phyloP scores from a whole-genome alignment of 1,140 invertebrate genomes.

The Pemphigus obesinymphae region DNA sequence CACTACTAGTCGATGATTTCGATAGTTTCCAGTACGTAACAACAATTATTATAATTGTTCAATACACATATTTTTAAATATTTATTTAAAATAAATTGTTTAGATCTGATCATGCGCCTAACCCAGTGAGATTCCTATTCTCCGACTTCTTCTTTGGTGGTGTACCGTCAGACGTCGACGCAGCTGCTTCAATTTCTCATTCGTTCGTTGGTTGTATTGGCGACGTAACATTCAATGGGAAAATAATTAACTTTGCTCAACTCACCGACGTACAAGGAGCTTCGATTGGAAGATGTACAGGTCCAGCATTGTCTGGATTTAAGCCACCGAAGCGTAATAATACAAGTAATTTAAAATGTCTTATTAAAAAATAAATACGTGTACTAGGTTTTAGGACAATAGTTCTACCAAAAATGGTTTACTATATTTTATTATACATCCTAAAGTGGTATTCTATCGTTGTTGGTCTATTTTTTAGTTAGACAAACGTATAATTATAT shows the following conservation, averaged over 20 bases:
- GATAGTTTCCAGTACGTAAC: conserved; percentile 59
- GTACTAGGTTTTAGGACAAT: no score
- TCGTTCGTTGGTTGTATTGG: conserved; percentile 79
- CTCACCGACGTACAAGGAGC: conserved; percentile 60
- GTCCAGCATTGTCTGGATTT: not conserved
- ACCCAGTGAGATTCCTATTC: conserved; percentile 58
- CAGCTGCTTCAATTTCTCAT: conserved; percentile 50
- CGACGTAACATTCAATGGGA: conserved; percentile 77
- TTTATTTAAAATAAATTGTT: not conserved
- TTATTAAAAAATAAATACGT: conserved; percentile 43
- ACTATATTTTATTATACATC: no score
- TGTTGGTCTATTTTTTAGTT: no score
- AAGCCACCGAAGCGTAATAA: not conserved
- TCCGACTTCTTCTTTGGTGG: conserved; percentile 81
- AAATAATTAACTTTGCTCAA: conserved; percentile 75
- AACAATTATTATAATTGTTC: not conserved
- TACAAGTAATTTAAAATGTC: conserved; percentile 51
- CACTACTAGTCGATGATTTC: conserved; percentile 75
- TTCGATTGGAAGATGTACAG: conserved; percentile 62
- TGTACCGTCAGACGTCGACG: conserved; percentile 59
- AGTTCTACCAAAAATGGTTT: no score
- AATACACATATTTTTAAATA: no score
- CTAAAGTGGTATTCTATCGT: no score
- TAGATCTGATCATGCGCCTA: conserved; percentile 57
- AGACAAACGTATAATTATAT: no score